phyloP scores from a whole-genome alignment of 2,113 vertebrate species.

The Neoarius graeffei region DNA sequence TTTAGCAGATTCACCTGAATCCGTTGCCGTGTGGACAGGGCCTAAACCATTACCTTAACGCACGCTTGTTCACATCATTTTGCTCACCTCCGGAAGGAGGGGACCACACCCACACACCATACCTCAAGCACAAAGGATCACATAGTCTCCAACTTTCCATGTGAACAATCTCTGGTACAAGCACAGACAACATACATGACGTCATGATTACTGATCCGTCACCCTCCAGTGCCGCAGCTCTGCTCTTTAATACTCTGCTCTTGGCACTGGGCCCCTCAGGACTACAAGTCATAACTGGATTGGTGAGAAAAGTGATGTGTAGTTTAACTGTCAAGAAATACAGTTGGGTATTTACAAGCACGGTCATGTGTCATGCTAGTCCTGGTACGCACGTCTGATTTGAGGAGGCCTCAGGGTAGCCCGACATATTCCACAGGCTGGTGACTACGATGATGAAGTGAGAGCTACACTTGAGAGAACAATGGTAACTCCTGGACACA shows the following conservation, averaged over 20 bases:
- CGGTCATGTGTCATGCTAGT: background rate
- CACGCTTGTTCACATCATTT: background rate
- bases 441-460: background rate
- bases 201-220: background rate
- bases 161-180: background rate
- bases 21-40: no score
- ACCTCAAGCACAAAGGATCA: background rate
- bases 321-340: slow-evolving; percentile 18
- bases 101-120: background rate
- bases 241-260: background rate
- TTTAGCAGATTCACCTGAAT: no score
- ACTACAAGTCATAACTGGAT: background rate
- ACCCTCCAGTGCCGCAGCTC: background rate
- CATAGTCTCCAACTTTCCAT: background rate
- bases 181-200: no score
- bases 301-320: background rate
- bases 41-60: background rate
- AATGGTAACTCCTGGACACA: no score
- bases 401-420: background rate
- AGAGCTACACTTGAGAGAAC: background rate
- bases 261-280: background rate
- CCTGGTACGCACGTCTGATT: background rate
- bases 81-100: background rate
- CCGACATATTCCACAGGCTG: background rate
- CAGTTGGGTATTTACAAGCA: background rate